phyloP scores from a whole-genome alignment of 2,797 vertebrate genomes.

The Platyrinchus mystaceus region DNA sequence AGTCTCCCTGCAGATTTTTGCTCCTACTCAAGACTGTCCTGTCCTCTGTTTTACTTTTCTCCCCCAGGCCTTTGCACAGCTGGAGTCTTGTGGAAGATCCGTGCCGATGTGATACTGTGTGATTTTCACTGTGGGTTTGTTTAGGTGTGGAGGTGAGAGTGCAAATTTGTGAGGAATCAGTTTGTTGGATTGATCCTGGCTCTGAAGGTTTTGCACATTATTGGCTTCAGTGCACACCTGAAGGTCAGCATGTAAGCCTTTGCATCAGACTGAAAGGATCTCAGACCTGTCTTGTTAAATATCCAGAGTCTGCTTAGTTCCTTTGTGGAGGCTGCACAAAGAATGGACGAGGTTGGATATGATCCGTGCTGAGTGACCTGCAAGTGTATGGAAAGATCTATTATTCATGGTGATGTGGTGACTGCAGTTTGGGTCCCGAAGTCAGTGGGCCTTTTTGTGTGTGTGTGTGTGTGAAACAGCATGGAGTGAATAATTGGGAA shows the following conservation, averaged over 20 bases:
- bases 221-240: neutral
- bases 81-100: neutral
- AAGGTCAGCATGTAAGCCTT: neutral
- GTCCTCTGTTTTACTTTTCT: neutral
- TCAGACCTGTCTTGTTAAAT: neutral
- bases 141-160: neutral
- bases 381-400: neutral
- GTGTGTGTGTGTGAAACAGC: neutral
- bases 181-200: neutral
- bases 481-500: neutral
- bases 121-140: neutral
- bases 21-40: neutral
- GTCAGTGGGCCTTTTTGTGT: neutral
- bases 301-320: neutral
- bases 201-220: neutral
- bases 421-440: neutral
- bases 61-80: neutral
- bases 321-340: neutral
- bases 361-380: rapidly evolving
- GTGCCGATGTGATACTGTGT: rapidly evolving
- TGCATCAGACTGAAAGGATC: neutral
- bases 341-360: neutral
- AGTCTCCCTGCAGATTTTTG: neutral
- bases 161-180: neutral
- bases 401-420: rapidly evolving